Percentiles rank a stretch among this genome's conserved stretches.
Conservation (phyloP, 2,888 invertebrate genomes). For the Hemithea aestivaria region DNA sequence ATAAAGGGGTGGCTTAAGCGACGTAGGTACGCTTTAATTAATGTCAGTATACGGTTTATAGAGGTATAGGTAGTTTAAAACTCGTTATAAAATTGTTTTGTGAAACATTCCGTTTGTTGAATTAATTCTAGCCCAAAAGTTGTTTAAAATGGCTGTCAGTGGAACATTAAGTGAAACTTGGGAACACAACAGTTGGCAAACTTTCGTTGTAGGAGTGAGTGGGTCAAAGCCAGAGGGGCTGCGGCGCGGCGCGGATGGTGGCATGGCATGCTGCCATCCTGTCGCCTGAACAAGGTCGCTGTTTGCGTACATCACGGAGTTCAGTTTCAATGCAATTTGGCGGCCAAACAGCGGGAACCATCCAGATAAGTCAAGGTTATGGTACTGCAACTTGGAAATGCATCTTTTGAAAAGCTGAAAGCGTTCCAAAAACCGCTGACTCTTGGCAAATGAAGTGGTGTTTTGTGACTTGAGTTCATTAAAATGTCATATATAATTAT, state of each 20-base stretch:
- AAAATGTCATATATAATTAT: too few species aligned
- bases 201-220: constrained; percentile 23
- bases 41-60: background rate
- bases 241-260: too few species aligned
- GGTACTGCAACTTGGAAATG: constrained; percentile 33
- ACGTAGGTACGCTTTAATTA: constrained; percentile 11
- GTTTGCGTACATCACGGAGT: constrained; percentile 28
- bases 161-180: constrained; percentile 15
- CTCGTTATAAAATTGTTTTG: background rate
- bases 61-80: background rate
- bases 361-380: constrained; percentile 34
- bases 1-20: constrained; percentile 8
- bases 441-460: too few species aligned
- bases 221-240: constrained; percentile 42
- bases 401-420: too few species aligned
- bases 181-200: constrained; percentile 21
- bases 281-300: constrained; percentile 33
- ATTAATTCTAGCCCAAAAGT: constrained; percentile 9
- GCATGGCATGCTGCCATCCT: constrained; percentile 33
- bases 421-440: too few species aligned
- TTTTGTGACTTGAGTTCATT: too few species aligned
- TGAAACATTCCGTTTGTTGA: constrained; percentile 5
- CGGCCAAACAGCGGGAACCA: constrained; percentile 36
- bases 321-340: constrained; percentile 32
- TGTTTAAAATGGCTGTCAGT: constrained; percentile 14